These are phyloP conservation scores for Agrochola lota DNA, from an alignment of 2,888 invertebrate genomes.

Conservation along the genomic window DNA sequence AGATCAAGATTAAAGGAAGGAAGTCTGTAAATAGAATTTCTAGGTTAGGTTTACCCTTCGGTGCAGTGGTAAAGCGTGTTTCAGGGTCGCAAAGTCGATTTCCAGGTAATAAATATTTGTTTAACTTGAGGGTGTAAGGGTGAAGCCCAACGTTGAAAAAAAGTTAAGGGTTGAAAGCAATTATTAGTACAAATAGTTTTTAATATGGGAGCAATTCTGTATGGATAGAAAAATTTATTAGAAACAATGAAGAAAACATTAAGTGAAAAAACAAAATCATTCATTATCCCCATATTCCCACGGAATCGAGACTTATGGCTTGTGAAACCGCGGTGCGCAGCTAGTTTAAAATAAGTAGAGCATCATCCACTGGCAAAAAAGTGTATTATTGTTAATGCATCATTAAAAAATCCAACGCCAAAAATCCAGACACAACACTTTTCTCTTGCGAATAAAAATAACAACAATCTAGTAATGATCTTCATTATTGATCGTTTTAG, in stretches of 20 bases:
- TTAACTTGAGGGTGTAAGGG: background rate
- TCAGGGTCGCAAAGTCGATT: background rate
- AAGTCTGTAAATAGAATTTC: background rate
- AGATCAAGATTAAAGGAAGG: background rate
- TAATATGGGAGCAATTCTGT: background rate
- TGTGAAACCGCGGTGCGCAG: too few species aligned
- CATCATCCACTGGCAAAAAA: background rate
- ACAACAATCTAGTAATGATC: slow-evolving; percentile 7
- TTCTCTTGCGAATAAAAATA: slow-evolving; percentile 7
- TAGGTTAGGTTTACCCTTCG: background rate
- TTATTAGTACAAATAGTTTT: background rate
- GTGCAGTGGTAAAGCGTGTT: background rate
- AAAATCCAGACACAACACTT: slow-evolving; percentile 10
- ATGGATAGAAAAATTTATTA: too few species aligned
- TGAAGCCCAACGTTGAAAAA: background rate
- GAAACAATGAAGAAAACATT: too few species aligned
- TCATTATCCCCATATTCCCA: too few species aligned
- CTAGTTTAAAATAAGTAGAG: background rate
- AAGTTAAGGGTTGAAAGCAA: background rate
- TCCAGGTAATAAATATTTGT: background rate
- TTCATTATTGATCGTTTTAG: slow-evolving; percentile 36
- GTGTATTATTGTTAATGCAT: background rate
- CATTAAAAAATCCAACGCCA: background rate
- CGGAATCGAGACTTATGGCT: too few species aligned
- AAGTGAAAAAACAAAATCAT: too few species aligned